Conservation (phyloP, 1,140 invertebrate species). For the Macrobrachium rosenbergii region DNA sequence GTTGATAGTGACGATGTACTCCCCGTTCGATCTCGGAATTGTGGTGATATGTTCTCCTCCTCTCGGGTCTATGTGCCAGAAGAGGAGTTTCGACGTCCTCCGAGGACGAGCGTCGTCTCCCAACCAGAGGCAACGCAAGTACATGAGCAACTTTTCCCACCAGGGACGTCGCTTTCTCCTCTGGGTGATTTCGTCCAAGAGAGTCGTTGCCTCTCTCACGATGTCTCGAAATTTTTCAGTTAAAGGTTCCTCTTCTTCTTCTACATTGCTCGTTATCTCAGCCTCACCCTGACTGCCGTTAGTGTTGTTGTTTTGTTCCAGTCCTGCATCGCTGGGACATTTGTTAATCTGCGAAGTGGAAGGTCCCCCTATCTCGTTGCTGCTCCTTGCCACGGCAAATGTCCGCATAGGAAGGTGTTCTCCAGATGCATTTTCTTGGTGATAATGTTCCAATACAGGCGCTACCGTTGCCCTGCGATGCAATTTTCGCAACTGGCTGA, state of each 20-base stretch:
- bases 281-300: background rate
- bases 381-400: too few species aligned
- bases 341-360: too few species aligned
- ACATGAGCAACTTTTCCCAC: constrained; percentile 37
- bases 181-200: constrained; percentile 26
- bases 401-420: too few species aligned
- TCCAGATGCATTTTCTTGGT: too few species aligned
- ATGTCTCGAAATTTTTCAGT: background rate
- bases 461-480: too few species aligned
- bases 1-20: constrained; percentile 41
- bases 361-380: too few species aligned
- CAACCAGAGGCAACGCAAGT: constrained; percentile 35
- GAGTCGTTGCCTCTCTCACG: constrained; percentile 22
- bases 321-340: too few species aligned
- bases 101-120: constrained; percentile 17
- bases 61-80: constrained; percentile 46
- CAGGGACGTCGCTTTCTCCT: constrained; percentile 37
- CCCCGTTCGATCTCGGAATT: constrained; percentile 35
- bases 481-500: too few species aligned
- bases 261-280: background rate
- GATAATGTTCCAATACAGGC: too few species aligned
- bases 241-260: background rate
- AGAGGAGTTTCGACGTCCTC: constrained; percentile 30
- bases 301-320: too few species aligned
- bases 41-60: constrained; percentile 36